These are phyloP conservation scores for Dermolepida albohirtum DNA, from an alignment of 2,888 invertebrate species.

Conservation along the genomic window DNA sequence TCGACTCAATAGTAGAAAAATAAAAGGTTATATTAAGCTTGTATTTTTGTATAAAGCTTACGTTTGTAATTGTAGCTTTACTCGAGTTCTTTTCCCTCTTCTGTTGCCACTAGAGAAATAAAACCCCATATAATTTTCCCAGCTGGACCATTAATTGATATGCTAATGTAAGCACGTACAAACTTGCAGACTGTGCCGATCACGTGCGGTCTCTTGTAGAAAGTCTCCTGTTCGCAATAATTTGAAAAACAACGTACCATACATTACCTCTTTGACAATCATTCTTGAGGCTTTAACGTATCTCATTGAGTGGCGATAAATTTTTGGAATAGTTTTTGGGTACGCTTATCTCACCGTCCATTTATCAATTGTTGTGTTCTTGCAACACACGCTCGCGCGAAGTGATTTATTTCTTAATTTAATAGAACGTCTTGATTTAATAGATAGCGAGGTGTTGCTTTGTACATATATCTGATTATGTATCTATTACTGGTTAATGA, in stretches of 20 bases:
- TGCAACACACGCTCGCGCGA: no score
- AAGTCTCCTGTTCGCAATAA: constrained; percentile 35
- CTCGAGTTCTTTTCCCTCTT: constrained; percentile 1
- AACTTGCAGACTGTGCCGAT: constrained; percentile 50
- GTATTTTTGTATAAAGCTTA: no score
- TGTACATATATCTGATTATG: no score
- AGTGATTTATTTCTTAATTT: no score
- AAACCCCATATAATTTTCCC: constrained; percentile 63
- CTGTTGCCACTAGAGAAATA: constrained; percentile 55
- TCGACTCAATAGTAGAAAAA: no score
- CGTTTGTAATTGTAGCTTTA: constrained; percentile 2
- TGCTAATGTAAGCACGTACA: constrained; percentile 53
- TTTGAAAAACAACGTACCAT: constrained; percentile 21
- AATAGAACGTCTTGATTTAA: no score
- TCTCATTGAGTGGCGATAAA: neutral
- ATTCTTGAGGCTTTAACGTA: constrained; percentile 10
- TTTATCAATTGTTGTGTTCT: no score
- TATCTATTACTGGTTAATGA: no score
- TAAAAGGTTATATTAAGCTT: no score
- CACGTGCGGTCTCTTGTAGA: constrained; percentile 50
- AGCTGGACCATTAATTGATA: constrained; percentile 63
- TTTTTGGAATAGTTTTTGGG: neutral
- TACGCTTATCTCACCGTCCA: no score
- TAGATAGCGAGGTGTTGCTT: no score
- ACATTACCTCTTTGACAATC: constrained; percentile 2